These are phyloP conservation scores for Eulemur mongoz DNA, from an alignment of 2,797 vertebrate species.

Conservation along the genomic window DNA sequence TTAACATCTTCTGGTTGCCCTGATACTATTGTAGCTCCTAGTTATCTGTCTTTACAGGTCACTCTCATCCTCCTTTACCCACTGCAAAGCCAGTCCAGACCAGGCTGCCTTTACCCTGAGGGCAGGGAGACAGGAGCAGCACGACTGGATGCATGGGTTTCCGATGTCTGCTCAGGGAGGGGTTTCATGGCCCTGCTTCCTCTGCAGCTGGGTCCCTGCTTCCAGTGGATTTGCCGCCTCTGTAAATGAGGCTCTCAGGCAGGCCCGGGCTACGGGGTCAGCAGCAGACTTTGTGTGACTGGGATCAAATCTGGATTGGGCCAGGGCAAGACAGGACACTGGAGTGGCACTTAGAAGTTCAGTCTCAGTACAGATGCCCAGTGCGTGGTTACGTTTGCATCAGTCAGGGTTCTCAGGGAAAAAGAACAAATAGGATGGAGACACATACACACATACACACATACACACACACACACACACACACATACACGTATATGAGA, in stretches of 20 bases:
- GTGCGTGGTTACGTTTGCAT: background rate
- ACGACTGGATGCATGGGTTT: rapidly evolving
- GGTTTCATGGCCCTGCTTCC: background rate
- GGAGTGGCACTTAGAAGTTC: background rate
- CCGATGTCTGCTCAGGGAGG: rapidly evolving
- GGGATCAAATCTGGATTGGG: background rate
- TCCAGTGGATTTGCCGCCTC: background rate
- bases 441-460: background rate
- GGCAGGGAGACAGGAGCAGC: background rate
- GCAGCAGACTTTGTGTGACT: no score
- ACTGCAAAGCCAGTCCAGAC: background rate
- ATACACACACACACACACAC: background rate
- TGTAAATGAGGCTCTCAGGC: background rate
- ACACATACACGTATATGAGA: background rate
- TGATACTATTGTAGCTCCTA: background rate
- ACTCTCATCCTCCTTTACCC: background rate
- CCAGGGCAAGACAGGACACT: background rate
- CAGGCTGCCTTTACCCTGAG: background rate
- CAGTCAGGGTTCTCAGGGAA: background rate
- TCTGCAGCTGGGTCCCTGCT: background rate
- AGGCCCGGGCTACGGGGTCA: background rate
- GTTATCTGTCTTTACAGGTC: background rate
- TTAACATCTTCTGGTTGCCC: background rate
- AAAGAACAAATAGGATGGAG: background rate
- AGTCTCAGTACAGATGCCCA: background rate